These are phyloP conservation scores for Stomatorhinus walkeri DNA, from an alignment of 2,797 vertebrate species.

Conservation along the genomic window DNA sequence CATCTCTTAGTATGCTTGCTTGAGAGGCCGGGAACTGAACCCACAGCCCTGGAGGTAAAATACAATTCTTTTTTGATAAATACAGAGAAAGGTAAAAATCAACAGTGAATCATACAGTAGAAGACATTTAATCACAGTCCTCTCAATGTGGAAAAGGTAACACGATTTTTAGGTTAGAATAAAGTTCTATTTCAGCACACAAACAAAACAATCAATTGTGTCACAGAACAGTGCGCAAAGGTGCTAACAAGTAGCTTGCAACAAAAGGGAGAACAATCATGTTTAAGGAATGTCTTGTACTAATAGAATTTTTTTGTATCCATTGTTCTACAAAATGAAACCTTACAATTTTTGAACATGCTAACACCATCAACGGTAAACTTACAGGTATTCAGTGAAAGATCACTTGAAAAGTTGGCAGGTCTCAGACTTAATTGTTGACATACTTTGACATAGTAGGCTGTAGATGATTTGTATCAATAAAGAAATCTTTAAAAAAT, in stretches of 20 bases:
- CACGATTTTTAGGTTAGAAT: slow-evolving; percentile 16
- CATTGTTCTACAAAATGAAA: background rate
- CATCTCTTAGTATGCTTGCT: background rate
- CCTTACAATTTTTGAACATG: background rate
- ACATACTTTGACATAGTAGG: background rate
- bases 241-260: background rate
- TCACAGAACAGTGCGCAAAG: background rate
- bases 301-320: background rate
- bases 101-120: slow-evolving; percentile 9
- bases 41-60: background rate
- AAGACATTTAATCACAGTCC: slow-evolving; percentile 21
- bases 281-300: background rate
- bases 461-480: background rate
- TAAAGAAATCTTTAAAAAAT: background rate
- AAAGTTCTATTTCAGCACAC: background rate
- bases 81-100: slow-evolving; percentile 13
- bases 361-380: background rate
- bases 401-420: background rate
- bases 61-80: background rate
- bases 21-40: background rate
- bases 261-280: background rate
- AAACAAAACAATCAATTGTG: background rate
- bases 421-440: background rate
- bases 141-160: slow-evolving; percentile 22
- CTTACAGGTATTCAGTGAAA: background rate